Percentiles rank a stretch among this genome's conserved stretches.
Conservation (phyloP, 2,888 invertebrate species). For the Heliconius charithonia region DNA sequence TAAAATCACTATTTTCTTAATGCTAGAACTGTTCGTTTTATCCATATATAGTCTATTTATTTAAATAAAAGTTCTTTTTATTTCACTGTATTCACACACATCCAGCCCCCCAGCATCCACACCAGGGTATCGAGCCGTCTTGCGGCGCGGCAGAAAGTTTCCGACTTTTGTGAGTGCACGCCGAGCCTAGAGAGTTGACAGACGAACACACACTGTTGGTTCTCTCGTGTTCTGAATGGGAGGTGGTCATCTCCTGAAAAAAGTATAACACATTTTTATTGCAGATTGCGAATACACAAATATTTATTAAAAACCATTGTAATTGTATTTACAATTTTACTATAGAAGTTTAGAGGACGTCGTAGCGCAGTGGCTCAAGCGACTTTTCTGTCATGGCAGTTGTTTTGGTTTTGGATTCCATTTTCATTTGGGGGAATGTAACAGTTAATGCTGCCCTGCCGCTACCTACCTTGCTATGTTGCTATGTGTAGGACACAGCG, state of each 20-base stretch:
- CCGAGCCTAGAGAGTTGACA: slow-evolving; percentile 83
- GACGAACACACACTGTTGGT: slow-evolving; percentile 87
- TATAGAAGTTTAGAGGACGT: not conserved
- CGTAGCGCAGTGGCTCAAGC: too few relatives aligned
- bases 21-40: slow-evolving; percentile 6
- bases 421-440: too few relatives aligned
- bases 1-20: slow-evolving; percentile 8
- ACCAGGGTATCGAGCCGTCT: slow-evolving; percentile 90
- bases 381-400: too few relatives aligned
- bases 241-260: slow-evolving; percentile 81
- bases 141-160: slow-evolving; percentile 84
- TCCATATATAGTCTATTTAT: slow-evolving; percentile 8
- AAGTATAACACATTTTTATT: not conserved
- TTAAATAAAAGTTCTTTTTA: not conserved
- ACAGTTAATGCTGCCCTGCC: too few relatives aligned
- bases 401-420: too few relatives aligned
- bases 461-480: too few relatives aligned
- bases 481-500: too few relatives aligned
- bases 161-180: slow-evolving; percentile 85
- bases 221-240: slow-evolving; percentile 86
- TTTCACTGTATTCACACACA: slow-evolving; percentile 82
- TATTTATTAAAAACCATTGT: not conserved
- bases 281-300: not conserved
- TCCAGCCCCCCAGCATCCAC: slow-evolving; percentile 93
- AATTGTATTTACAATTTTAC: not conserved